A percentile compares a stretch with the other conserved stretches of the same genome.
Conservation (phyloP, 2,888 invertebrate genomes). For the Hipparchia semele region DNA sequence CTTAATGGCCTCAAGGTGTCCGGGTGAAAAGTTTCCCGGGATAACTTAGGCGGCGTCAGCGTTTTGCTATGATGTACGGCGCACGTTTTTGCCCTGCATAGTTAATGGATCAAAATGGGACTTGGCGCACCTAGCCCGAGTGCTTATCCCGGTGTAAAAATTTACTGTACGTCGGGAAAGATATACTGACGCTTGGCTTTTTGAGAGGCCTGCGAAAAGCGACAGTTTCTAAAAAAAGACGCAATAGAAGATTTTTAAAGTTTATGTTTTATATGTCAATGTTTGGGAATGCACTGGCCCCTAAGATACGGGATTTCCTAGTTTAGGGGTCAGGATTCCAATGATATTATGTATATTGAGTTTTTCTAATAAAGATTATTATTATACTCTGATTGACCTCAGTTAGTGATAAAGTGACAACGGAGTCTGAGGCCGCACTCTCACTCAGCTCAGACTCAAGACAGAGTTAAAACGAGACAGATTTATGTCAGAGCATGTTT, state of each 20-base stretch:
- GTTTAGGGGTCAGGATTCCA: too few species aligned
- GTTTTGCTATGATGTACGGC: conserved; percentile 48
- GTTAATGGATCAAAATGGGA: conserved; percentile 36
- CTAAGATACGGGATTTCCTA: too few species aligned
- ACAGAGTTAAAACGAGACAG: too few species aligned
- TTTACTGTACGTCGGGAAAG: neutral
- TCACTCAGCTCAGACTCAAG: too few species aligned
- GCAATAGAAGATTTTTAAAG: neutral
- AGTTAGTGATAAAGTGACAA: too few species aligned
- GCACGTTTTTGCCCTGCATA: conserved; percentile 38
- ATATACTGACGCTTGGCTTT: conserved; percentile 9
- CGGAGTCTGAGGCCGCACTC: too few species aligned
- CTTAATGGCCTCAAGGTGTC: conserved; percentile 81
- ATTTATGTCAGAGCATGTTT: too few species aligned
- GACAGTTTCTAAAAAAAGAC: neutral
- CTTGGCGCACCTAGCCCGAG: conserved; percentile 14
- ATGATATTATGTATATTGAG: too few species aligned
- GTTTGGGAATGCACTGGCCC: too few species aligned
- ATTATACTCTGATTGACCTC: too few species aligned
- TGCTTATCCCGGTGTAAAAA: conserved; percentile 18
- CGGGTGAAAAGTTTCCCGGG: conserved; percentile 70
- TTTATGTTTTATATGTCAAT: too few species aligned
- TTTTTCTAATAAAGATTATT: too few species aligned
- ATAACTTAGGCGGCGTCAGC: conserved; percentile 63
- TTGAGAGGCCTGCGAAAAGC: conserved; percentile 7